Base-by-base conservation (phyloP, 2,797 vertebrate species). In the Percopsis omiscomaycus region DNA sequence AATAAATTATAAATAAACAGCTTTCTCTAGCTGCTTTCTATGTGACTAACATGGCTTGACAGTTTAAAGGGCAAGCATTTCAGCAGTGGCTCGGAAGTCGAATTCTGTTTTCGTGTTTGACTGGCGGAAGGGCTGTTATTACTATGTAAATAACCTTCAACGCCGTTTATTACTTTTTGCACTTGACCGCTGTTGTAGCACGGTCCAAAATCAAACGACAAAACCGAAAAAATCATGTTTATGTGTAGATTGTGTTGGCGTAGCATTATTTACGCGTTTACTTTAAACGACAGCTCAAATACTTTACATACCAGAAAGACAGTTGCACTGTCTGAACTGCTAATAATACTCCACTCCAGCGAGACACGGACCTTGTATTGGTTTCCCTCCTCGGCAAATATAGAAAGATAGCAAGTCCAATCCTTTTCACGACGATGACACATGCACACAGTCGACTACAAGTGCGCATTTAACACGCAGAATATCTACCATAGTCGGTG, bases 301-400 rank as follows among this genome's bases (percentile, higher is more conserved):
- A 90, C 80, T 91, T 89, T 80, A 93, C 93, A 93, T 94, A 93
- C 93, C 93, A 90, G 84, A 85, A 81, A 89, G 85, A 88, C 88
- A 90, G 90, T 89, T 89, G 91, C 80, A 84, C 83, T 85, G 90
- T 83, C 89, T 88, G 90, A 84, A 80, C 82, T 75, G 89, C 92
- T 93, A 92, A 92, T 92, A 92, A 93, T 91, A 92, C 86, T 87
- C 87, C 88, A 73, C 86, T 89, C 88, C 88, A 87, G 82, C 52
- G 81, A 86, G 79, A 90, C 85, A 77, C 87, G 88, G 88, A 80
- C 86, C 87, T 88, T 80, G 86, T 80, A 87, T 86, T 80, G 89
- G 87, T 86, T 89, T 86, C 84, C 86, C 80, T 91, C 88, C 79
- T 84, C 81, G 85, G 76, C 85, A 84, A 87, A 89, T 87, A 83